Base-by-base conservation (phyloP, 2,797 vertebrate genomes). In the Rhadinocentrus ornatus region DNA sequence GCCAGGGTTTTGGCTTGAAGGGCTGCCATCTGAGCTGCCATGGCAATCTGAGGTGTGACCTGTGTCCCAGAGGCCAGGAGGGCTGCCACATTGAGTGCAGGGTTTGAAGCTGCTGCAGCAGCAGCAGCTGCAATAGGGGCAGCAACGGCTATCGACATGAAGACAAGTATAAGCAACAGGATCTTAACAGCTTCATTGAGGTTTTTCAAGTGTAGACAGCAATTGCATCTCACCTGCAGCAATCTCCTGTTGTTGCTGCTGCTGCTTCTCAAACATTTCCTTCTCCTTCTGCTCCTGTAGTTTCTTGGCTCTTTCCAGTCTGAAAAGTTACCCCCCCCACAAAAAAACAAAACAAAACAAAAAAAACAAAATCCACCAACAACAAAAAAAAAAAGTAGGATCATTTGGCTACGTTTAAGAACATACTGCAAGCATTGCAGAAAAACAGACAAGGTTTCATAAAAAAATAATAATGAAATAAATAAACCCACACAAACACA, bases 21-120 rank as follows among this genome's bases (percentile, higher is more conserved):
- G 0, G 98, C 98, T 60, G 98, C 98, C 98, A 99, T 99, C 62
- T 99, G 98, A 34, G 98, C 98, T 56, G 98, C 98, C 97, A 99
- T 98, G 34, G 98, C 98, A 4, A 99, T 98, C 86, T 99, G 98
- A 73, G 98, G 98, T 10, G 98, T 99, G 67, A 99, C 98, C 84
- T 99, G 98, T 0, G 97, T 99, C 78, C 98, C 98, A 0, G 97
- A 98, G 0, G 98, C 98, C 88, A 99, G 92, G 32, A 99, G 95
- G 24, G 98, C 98, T 0, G 98, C 97, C 20, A 99, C 97, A 0
- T 99, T 98, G 77, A 99, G 95, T 29, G 96, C 95, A 0, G 97
- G 96, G 71, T 95, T 94, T 0, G 96, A 94, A 60, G 94, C 93
- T 13, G 79, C 87, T 18, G 95, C 95, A 0, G 86, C 86, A 16